These are phyloP conservation scores for Anoplolepis gracilipes DNA, from an alignment of 1,140 invertebrate genomes.

Conservation along the genomic window DNA sequence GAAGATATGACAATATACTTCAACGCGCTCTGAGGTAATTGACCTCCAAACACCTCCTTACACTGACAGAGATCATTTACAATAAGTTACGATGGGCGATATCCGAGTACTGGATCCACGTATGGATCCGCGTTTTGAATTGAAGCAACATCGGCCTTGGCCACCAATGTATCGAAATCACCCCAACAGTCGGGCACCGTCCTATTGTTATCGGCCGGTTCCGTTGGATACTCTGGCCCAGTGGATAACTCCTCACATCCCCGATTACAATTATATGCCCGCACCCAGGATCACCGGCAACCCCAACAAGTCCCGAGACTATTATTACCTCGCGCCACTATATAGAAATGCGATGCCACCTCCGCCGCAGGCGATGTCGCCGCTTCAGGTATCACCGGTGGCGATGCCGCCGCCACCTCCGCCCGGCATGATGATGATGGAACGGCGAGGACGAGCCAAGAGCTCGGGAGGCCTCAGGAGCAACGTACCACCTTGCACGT, in stretches of 20 bases:
- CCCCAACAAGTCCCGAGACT: constrained; percentile 88
- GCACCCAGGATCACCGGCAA: constrained; percentile 81
- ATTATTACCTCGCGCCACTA: constrained; percentile 90
- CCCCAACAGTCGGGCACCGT: constrained; percentile 82
- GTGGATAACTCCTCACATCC: constrained; percentile 79
- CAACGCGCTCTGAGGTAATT: background rate
- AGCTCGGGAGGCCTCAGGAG: constrained; percentile 77
- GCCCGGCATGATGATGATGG: constrained; percentile 84
- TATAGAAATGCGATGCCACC: constrained; percentile 88
- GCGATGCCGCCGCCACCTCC: constrained; percentile 74
- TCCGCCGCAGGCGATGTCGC: constrained; percentile 78
- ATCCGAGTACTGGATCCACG: constrained; percentile 83
- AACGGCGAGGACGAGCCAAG: constrained; percentile 80
- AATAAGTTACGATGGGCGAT: constrained; percentile 78
- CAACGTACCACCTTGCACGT: constrained; percentile 86
- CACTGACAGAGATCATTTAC: background rate
- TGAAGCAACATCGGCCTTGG: constrained; percentile 85
- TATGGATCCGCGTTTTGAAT: constrained; percentile 82
- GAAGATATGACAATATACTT: background rate
- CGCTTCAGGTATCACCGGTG: constrained; percentile 73
- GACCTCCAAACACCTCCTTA: background rate
- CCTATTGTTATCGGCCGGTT: constrained; percentile 88
- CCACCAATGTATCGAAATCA: constrained; percentile 87
- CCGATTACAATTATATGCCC: constrained; percentile 86
- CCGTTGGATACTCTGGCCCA: constrained; percentile 80